A percentile compares a stretch with the other conserved stretches of the same genome.
phyloP scores from a whole-genome alignment of 2,797 vertebrate genomes.

The Fistularia tabacaria region DNA sequence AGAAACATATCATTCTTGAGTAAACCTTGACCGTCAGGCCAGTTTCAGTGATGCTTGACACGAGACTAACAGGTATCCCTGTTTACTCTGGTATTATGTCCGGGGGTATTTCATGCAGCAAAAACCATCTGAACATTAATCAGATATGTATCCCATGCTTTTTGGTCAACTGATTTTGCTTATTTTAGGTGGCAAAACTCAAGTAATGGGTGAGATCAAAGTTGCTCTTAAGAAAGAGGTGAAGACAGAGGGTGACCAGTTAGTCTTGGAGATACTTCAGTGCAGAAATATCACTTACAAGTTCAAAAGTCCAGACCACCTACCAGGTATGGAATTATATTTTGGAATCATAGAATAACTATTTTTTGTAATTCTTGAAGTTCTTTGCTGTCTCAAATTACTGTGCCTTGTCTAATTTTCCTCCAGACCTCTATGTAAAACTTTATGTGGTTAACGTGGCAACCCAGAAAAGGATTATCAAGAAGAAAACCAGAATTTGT shows the following conservation, averaged over 20 bases:
- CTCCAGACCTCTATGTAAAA: slow-evolving; percentile 92
- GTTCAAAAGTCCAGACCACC: slow-evolving; percentile 97
- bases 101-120: no score
- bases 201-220: slow-evolving; percentile 97
- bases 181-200: slow-evolving; percentile 86
- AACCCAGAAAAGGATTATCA: slow-evolving; percentile 96
- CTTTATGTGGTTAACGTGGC: slow-evolving; percentile 94
- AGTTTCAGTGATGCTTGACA: no score
- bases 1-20: no score
- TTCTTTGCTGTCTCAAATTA: not conserved
- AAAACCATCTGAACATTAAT: no score
- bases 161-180: no score
- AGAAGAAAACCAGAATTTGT: slow-evolving; percentile 97
- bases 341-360: not conserved
- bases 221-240: slow-evolving; percentile 96
- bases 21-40: no score
- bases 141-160: no score
- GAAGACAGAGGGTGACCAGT: slow-evolving; percentile 95
- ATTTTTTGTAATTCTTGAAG: no score
- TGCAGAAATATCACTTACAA: slow-evolving; percentile 99
- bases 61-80: no score
- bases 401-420: not conserved
- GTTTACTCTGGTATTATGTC: no score
- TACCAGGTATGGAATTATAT: slow-evolving; percentile 81
- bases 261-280: slow-evolving; percentile 94